Evolutionary conservation across 2,113 vertebrate species (phyloP).

Genomic region (Rallus limicola): DNA sequence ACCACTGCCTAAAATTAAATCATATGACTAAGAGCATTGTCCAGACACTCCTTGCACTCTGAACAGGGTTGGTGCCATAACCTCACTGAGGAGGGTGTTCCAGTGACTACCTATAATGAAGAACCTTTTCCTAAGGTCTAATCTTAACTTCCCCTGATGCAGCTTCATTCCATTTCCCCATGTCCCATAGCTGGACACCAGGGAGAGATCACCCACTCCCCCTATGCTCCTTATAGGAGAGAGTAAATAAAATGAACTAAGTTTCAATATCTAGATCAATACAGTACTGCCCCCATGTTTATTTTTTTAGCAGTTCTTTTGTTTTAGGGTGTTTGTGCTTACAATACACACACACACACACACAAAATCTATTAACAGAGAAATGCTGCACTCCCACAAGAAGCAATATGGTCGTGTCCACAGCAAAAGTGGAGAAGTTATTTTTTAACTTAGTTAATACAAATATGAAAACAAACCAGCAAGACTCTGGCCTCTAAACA

Average conservation of each 20-base stretch:
- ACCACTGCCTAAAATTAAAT: background rate
- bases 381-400: background rate
- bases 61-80: background rate
- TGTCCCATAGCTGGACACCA: background rate
- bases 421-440: background rate
- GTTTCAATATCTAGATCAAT: background rate
- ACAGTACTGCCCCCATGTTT: background rate
- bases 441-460: background rate
- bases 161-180: background rate
- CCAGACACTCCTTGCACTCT: background rate
- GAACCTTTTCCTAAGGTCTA: background rate
- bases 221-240: background rate
- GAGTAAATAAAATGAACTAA: background rate
- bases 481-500: background rate
- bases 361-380: background rate
- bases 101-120: background rate
- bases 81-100: background rate
- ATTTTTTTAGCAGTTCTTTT: background rate
- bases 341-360: background rate
- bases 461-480: background rate
- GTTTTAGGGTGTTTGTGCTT: background rate
- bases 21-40: rapidly evolving
- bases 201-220: background rate
- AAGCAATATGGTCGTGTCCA: background rate
- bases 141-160: background rate